Conservation (phyloP, 2,113 vertebrate species). For the Anhinga rufa region DNA sequence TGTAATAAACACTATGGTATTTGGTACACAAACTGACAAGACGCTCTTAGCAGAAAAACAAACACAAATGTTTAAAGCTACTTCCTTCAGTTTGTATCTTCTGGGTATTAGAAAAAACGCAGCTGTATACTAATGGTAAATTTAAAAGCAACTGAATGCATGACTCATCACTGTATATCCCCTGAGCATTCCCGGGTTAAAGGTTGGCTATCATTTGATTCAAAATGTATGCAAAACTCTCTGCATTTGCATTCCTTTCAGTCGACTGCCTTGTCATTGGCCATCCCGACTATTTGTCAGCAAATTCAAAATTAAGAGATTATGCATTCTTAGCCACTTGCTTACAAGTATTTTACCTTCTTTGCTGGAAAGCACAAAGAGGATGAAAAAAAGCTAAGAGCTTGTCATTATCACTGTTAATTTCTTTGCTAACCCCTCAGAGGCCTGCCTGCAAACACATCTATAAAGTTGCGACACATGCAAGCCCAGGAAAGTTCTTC, state of each 20-base stretch:
- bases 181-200: not conserved
- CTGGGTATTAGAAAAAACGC: conserved; percentile 32
- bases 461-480: not conserved
- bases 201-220: not conserved
- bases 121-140: not conserved
- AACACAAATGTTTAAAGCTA: not conserved
- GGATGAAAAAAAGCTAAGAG: not conserved
- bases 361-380: not conserved
- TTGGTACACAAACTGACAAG: not conserved
- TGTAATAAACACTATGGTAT: not conserved
- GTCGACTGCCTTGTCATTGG: not conserved
- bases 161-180: conserved; percentile 60
- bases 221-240: conserved; percentile 31
- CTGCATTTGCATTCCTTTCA: conserved; percentile 34
- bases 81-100: conserved; percentile 19
- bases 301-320: not conserved
- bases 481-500: not conserved
- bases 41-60: not conserved
- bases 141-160: conserved; percentile 23
- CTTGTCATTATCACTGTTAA: not conserved
- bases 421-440: not conserved
- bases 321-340: not conserved
- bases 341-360: not conserved
- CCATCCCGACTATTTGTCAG: not conserved
- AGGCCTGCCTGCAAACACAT: not conserved